phyloP scores from a whole-genome alignment of 2,797 vertebrate species.

The Saguinus oedipus region DNA sequence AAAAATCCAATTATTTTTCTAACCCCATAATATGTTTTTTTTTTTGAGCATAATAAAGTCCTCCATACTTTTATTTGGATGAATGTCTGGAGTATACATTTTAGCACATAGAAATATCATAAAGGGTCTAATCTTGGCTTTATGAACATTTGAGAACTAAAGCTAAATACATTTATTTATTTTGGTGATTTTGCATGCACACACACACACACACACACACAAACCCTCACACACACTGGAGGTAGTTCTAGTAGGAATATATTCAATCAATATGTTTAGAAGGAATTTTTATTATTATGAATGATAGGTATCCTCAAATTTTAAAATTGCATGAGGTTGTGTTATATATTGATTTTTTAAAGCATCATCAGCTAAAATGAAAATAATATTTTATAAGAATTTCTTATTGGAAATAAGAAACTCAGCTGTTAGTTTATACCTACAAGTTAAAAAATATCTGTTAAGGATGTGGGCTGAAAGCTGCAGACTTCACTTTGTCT shows the following conservation, averaged over 20 bases:
- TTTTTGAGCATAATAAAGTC: not conserved
- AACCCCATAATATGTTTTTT: not conserved
- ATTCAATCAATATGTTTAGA: not conserved
- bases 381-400: not conserved
- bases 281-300: not conserved
- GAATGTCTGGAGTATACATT: not conserved
- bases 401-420: not conserved
- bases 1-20: slow-evolving; percentile 8
- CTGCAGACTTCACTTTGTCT: not conserved
- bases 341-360: not conserved
- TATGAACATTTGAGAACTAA: not conserved
- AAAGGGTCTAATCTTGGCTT: not conserved
- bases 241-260: not conserved
- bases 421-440: not conserved
- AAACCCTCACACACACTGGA: not conserved
- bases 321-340: not conserved
- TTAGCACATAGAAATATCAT: slow-evolving; percentile 8
- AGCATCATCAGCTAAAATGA: not conserved
- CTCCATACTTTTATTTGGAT: not conserved
- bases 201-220: not conserved
- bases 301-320: not conserved
- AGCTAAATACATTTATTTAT: not conserved
- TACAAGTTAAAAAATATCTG: not conserved
- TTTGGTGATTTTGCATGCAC: not conserved
- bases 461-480: not conserved